Conservation (phyloP, 92 coral and sea anemone species). For the Epizoanthus fatuus region DNA sequence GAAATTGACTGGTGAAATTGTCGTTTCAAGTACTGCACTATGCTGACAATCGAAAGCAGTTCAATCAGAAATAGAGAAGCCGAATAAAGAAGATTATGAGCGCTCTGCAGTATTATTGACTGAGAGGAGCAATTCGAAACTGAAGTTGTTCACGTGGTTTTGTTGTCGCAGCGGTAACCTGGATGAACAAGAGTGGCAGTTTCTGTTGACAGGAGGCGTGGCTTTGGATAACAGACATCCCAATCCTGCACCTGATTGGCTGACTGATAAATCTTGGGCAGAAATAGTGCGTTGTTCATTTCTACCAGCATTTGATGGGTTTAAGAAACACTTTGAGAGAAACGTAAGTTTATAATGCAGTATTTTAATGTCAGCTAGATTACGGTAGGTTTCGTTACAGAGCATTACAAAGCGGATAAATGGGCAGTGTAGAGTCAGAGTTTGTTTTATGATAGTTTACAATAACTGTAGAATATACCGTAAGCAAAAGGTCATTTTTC, state of each 20-base stretch:
- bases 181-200: constrained; percentile 97
- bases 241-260: constrained; percentile 96
- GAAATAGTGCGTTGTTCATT: constrained; percentile 94
- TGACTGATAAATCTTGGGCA: constrained; percentile 99
- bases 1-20: no score
- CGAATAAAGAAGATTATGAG: no score
- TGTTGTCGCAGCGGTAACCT: constrained; percentile 76
- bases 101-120: not conserved
- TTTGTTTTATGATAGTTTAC: not conserved
- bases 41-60: no score
- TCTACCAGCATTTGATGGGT: constrained; percentile 86
- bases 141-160: not conserved
- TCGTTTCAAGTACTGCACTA: no score
- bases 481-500: no score
- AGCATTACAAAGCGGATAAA: not conserved
- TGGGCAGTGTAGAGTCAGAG: not conserved
- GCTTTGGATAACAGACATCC: constrained; percentile 94
- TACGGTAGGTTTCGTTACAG: not conserved
- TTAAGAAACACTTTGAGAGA: constrained; percentile 86
- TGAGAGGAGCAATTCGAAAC: not conserved
- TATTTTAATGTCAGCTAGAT: not conserved
- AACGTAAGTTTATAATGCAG: constrained; percentile 68
- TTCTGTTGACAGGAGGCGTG: constrained; percentile 97
- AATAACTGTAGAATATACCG: no score
- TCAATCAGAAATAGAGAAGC: no score